Evolutionary conservation across 2,888 invertebrate species (phyloP).

Genomic region (Ichneumoninae sp.): DNA sequence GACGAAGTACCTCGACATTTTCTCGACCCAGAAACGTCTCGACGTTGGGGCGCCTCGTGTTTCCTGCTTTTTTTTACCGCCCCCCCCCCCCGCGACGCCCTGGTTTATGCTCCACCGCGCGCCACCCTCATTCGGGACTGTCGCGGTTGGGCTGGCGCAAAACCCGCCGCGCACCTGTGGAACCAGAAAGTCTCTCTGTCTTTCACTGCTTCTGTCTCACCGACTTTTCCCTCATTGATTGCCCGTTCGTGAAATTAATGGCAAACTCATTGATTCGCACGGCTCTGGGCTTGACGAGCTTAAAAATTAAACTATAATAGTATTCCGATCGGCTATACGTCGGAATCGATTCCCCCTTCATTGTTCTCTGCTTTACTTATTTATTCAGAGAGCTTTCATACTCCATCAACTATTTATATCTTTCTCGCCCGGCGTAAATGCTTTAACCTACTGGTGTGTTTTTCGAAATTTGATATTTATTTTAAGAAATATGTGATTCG

Average conservation of each 20-base stretch:
- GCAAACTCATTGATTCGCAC: slow-evolving; percentile 64
- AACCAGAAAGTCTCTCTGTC: slow-evolving; percentile 37
- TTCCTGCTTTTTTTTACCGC: slow-evolving; percentile 41
- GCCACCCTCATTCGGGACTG: slow-evolving; percentile 49
- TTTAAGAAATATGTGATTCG: neutral
- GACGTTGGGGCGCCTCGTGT: slow-evolving; percentile 63
- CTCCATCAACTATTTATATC: neutral
- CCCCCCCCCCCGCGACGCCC: slow-evolving; percentile 30
- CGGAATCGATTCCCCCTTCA: slow-evolving; percentile 44
- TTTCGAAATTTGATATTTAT: neutral
- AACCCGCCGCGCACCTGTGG: slow-evolving; percentile 67
- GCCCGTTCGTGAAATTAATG: slow-evolving; percentile 82
- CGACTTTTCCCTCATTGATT: slow-evolving; percentile 76
- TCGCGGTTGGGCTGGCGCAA: slow-evolving; percentile 59
- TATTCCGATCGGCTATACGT: slow-evolving; percentile 20
- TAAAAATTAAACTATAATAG: slow-evolving; percentile 50
- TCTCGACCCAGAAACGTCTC: slow-evolving; percentile 58
- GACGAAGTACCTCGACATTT: slow-evolving; percentile 52
- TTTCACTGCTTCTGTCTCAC: slow-evolving; percentile 28
- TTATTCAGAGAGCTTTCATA: neutral
- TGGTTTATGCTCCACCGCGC: slow-evolving; percentile 59
- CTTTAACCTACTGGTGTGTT: neutral
- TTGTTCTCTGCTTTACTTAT: neutral
- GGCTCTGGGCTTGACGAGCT: slow-evolving; percentile 68
- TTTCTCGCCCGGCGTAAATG: neutral